phyloP scores from a whole-genome alignment of 1,140 invertebrate species.

The Polypedilum pembai region DNA sequence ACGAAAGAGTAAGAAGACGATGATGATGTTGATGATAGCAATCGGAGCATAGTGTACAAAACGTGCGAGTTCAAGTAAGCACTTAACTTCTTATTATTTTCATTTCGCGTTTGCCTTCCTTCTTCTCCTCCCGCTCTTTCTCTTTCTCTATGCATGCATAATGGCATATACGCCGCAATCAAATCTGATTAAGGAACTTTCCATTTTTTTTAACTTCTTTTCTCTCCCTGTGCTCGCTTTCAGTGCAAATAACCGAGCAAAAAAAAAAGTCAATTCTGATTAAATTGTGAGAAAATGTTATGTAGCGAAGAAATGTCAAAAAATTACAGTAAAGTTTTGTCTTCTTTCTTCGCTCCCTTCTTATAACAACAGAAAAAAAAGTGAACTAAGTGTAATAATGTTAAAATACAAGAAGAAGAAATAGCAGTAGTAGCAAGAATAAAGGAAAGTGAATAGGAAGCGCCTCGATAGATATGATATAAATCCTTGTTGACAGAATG shows the following conservation, averaged over 20 bases:
- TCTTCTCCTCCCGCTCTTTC: background rate
- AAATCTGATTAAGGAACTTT: constrained; percentile 2
- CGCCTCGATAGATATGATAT: background rate
- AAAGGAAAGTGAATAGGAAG: background rate
- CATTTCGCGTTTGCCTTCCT: background rate
- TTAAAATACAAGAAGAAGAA: background rate
- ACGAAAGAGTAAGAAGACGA: background rate
- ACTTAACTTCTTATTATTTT: background rate
- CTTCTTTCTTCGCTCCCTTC: background rate
- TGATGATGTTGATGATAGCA: background rate
- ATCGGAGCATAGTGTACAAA: background rate
- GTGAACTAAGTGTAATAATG: background rate
- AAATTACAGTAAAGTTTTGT: constrained; percentile 2
- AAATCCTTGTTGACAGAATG: constrained; percentile 11
- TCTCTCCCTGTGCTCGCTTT: background rate
- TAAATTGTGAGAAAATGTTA: background rate
- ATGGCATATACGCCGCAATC: background rate
- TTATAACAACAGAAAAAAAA: background rate
- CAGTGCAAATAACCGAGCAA: background rate
- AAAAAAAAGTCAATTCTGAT: constrained; percentile 5
- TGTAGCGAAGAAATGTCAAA: background rate
- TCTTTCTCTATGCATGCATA: background rate
- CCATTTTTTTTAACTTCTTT: background rate
- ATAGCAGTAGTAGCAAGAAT: background rate
- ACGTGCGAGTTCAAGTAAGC: constrained; percentile 16